Evolutionary conservation across 2,888 invertebrate species (phyloP), one percentile per base, ranked within the genome.

Genomic region (Trachelus tabidus): DNA sequence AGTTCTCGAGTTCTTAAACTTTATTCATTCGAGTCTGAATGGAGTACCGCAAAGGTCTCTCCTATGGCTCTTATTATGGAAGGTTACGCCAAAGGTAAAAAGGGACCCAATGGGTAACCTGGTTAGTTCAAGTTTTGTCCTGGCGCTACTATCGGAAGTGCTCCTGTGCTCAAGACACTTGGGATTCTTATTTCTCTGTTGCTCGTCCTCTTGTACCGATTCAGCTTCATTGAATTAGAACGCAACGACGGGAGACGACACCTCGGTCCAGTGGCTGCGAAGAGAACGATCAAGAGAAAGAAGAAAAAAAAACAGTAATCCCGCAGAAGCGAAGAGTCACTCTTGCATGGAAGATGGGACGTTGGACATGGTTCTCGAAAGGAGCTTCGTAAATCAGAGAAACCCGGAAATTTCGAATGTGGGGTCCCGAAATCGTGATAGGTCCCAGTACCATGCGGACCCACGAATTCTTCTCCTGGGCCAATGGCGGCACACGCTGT

Each of bases 1-100:
- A 88, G 84, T 85, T 85, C 88, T 88, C 87, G 82, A 87, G 86
- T 87, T 87, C 83, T 83, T 82, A 79, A 83, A 86, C 85, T 87
- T 85, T 88, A 87, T 87, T 86, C 84, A 82, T 82, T 83, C 81
- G 82, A 77, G 75, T 79, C 79, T 84, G 79, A 86, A 87, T 85
- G 84, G 84, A 87, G 84, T 85, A 85, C 86, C 85, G 85, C 85
- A 84, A 87, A 82, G 81, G 81, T 82, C 81, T 80, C 31, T 76
- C 68, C 69, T 31, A 12, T 69, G 15, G 9, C 15, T 40, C 40
- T 40, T 40, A 6, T 23, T 23, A 56, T 56, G 56, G 56, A 15
- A 56, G 56, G 56, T 56, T 56, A 56, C 56, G 56, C 56, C 2
- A 23, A 23, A 56, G 56, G 56, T 56, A 56, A 56, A 56, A 56